These are phyloP conservation scores for Sussaba pulchella DNA, from an alignment of 2,888 invertebrate species.

Conservation along the genomic window DNA sequence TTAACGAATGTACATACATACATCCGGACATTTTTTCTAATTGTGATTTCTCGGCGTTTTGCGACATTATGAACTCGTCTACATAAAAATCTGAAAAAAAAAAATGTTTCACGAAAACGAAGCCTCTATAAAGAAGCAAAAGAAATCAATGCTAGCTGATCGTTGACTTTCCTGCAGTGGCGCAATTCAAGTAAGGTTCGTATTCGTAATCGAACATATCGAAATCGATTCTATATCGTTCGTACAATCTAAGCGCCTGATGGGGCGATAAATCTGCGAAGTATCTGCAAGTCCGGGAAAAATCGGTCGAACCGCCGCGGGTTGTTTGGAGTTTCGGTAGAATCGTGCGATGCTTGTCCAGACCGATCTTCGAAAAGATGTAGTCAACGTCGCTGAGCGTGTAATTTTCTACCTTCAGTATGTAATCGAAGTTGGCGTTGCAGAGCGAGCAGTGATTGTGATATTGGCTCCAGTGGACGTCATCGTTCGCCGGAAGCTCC, in stretches of 20 bases:
- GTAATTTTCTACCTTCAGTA: conserved; percentile 80
- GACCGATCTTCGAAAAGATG: conserved; percentile 74
- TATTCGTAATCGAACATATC: conserved; percentile 81
- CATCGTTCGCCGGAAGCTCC: conserved; percentile 74
- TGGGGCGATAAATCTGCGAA: conserved; percentile 76
- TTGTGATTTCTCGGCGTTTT: too few species aligned
- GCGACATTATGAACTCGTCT: too few species aligned
- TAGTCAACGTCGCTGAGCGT: conserved; percentile 73
- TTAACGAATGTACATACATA: too few species aligned
- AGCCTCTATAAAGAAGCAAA: too few species aligned
- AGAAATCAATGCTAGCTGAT: too few species aligned
- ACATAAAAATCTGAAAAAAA: too few species aligned
- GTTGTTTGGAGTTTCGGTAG: conserved; percentile 75
- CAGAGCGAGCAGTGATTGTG: conserved; percentile 81
- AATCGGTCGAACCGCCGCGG: conserved; percentile 76
- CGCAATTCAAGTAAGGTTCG: conserved; percentile 77
- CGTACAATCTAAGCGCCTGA: conserved; percentile 75
- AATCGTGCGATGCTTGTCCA: conserved; percentile 66
- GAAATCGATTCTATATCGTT: conserved; percentile 81
- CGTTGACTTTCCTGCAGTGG: conserved; percentile 12
- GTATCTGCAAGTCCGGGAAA: conserved; percentile 78
- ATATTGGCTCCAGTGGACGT: conserved; percentile 82
- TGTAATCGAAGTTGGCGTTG: conserved; percentile 76
- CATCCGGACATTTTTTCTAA: too few species aligned
- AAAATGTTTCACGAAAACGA: too few species aligned